Conservation (phyloP, 2,888 invertebrate species). For the Aethes cnicana region DNA sequence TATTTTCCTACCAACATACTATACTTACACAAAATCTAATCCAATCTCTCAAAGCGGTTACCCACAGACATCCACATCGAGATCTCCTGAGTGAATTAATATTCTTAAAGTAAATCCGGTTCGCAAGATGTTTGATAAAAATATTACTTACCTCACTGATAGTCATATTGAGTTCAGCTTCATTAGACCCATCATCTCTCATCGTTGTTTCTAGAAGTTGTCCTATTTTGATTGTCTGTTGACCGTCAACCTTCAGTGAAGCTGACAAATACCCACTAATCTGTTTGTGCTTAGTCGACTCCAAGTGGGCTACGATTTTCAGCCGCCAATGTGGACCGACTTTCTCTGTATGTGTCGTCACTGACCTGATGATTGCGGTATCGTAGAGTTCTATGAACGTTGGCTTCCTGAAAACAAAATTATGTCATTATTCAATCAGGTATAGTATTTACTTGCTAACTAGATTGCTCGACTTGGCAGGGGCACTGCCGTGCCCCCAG, state of each 20-base stretch:
- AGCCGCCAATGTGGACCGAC: slow-evolving; percentile 54
- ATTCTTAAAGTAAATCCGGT: too few species aligned
- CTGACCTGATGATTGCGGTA: slow-evolving; percentile 83
- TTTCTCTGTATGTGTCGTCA: slow-evolving; percentile 71
- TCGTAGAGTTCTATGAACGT: slow-evolving; percentile 86
- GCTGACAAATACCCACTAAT: slow-evolving; percentile 57
- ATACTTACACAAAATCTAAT: too few species aligned
- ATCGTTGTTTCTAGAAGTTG: slow-evolving; percentile 44
- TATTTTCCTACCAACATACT: too few species aligned
- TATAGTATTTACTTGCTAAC: not conserved
- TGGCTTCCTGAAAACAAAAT: slow-evolving; percentile 81
- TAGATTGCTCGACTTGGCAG: too few species aligned
- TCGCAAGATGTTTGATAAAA: too few species aligned
- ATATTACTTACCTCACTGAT: slow-evolving; percentile 67
- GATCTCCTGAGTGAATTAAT: too few species aligned
- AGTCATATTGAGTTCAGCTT: slow-evolving; percentile 54
- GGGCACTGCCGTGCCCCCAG: too few species aligned
- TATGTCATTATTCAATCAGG: not conserved
- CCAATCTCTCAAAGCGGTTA: too few species aligned
- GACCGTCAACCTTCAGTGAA: slow-evolving; percentile 53
- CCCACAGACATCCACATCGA: too few species aligned
- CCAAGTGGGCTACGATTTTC: slow-evolving; percentile 54
- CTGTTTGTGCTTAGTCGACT: slow-evolving; percentile 46
- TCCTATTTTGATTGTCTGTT: slow-evolving; percentile 52
- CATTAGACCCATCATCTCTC: slow-evolving; percentile 52